These are phyloP conservation scores for Trachythela sp. DNA, from an alignment of 64 coral and sea anemone species.

Conservation along the genomic window DNA sequence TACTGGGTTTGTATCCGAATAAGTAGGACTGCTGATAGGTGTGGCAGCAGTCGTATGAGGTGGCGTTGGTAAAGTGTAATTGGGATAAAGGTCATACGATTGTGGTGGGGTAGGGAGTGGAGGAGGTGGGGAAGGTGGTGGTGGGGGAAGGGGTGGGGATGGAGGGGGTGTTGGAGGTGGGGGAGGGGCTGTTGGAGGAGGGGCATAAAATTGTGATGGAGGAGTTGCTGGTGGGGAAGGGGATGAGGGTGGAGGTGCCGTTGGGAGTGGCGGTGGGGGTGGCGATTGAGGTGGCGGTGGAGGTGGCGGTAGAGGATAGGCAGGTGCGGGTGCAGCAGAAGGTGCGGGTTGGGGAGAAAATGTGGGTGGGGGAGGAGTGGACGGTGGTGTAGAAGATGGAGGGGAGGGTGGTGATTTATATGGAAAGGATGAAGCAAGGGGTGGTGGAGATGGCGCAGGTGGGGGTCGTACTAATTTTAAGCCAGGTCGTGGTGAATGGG, in stretches of 20 bases:
- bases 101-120: background rate
- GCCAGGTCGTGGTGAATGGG: too few relatives aligned
- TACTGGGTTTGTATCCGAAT: background rate
- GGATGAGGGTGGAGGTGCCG: background rate
- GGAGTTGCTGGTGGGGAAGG: background rate
- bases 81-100: background rate
- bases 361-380: background rate
- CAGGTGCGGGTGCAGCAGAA: background rate
- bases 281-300: background rate
- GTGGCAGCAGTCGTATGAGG: too few relatives aligned
- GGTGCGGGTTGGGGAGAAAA: background rate
- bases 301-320: too few relatives aligned
- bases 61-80: background rate
- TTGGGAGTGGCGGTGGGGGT: background rate
- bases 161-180: background rate
- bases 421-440: background rate
- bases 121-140: background rate
- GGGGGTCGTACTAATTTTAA: too few relatives aligned
- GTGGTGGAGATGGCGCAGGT: background rate
- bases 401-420: background rate
- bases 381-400: background rate
- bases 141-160: background rate
- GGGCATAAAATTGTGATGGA: background rate
- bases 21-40: background rate
- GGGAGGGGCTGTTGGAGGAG: background rate